Conservation (phyloP, 2,113 vertebrate species). For the Mirza zaza region DNA sequence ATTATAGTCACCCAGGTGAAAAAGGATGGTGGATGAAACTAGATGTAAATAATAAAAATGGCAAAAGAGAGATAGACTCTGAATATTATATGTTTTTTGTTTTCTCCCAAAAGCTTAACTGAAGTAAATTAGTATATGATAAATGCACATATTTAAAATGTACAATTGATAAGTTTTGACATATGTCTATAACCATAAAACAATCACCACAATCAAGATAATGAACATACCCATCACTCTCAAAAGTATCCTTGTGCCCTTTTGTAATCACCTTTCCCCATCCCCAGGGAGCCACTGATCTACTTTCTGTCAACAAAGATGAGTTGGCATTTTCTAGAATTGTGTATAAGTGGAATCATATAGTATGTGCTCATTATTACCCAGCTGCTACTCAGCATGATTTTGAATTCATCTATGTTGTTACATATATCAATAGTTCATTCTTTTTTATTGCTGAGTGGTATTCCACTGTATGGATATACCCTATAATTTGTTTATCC, state of each 20-base stretch:
- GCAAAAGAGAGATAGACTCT: not conserved
- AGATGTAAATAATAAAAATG: not conserved
- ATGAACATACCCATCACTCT: not conserved
- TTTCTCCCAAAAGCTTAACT: not conserved
- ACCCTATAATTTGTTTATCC: not conserved
- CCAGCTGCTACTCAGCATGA: not conserved
- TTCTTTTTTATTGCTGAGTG: not conserved
- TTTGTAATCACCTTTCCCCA: not conserved
- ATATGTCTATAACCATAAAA: not conserved
- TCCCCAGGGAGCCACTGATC: not conserved
- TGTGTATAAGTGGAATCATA: not conserved
- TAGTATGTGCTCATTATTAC: not conserved
- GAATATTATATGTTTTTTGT: not conserved
- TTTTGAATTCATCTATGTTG: not conserved
- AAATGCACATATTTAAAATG: not conserved
- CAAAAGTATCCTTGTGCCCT: not conserved
- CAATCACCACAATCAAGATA: not conserved
- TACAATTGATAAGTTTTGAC: conserved; percentile 2
- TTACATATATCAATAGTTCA: not conserved
- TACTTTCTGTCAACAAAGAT: not conserved
- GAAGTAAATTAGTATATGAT: not conserved
- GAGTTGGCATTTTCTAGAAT: not conserved
- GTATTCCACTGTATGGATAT: not conserved
- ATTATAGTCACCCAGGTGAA: not conserved
- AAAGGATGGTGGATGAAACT: not conserved